A percentile compares a stretch with the other conserved stretches of the same genome.
These are phyloP conservation scores for Capra hircus DNA, from an alignment of 2,113 vertebrate genomes.

Conservation along the genomic window DNA sequence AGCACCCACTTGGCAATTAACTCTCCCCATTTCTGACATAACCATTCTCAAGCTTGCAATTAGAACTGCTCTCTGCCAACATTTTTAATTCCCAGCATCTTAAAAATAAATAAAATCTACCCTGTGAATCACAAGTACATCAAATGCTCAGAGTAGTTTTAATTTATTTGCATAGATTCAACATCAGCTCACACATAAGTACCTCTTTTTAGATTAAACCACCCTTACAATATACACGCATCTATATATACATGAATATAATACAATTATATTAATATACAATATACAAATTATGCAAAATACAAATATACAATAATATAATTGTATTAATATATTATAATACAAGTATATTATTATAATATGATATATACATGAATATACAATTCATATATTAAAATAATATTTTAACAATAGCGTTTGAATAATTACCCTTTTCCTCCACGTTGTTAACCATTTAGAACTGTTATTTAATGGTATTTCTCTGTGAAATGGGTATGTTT, in stretches of 20 bases:
- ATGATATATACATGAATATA: neutral
- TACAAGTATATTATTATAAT: neutral
- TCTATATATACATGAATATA: neutral
- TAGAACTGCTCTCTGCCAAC: neutral
- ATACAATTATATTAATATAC: neutral
- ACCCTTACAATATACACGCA: neutral
- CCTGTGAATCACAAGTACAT: neutral
- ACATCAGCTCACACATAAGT: neutral
- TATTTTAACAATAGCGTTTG: neutral
- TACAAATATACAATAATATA: neutral
- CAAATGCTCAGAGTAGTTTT: constrained; percentile 1
- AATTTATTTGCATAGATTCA: neutral
- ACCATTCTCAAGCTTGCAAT: constrained; percentile 19
- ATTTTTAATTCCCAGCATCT: constrained; percentile 1
- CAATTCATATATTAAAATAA: neutral
- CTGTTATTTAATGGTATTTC: neutral
- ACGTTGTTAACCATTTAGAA: neutral
- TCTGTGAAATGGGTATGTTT: neutral
- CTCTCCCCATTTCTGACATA: neutral
- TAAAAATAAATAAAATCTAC: constrained; percentile 36
- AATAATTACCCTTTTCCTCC: neutral
- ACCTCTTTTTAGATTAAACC: neutral
- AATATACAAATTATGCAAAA: neutral
- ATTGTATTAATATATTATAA: neutral
- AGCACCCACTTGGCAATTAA: constrained; percentile 22